These are phyloP conservation scores for Entosphenus tridentatus DNA, from an alignment of 2,113 vertebrate species.

Conservation along the genomic window DNA sequence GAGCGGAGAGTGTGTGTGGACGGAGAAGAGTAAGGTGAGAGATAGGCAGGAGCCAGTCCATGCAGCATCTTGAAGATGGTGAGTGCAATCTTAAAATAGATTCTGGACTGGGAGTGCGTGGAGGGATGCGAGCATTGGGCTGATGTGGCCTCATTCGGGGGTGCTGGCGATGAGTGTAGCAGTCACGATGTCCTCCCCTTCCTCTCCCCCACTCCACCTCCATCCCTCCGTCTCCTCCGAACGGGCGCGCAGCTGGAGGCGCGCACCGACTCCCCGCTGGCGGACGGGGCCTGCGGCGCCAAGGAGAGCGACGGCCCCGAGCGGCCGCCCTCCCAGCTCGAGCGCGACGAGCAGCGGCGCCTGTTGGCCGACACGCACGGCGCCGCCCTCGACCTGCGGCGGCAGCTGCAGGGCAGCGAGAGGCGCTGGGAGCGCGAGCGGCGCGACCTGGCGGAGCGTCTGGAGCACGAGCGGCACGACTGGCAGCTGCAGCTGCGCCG, in stretches of 20 bases:
- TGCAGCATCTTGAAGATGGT: too few relatives aligned
- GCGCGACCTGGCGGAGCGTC: constrained; percentile 62
- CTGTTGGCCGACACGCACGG: constrained; percentile 26
- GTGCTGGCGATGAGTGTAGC: too few relatives aligned
- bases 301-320: constrained; percentile 18
- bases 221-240: constrained; percentile 2
- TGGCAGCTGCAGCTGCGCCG: constrained; percentile 84
- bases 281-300: constrained; percentile 21
- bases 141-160: too few relatives aligned
- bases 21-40: too few relatives aligned
- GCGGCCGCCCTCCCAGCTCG: constrained; percentile 23
- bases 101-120: too few relatives aligned
- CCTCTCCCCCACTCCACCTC: not conserved
- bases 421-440: constrained; percentile 55
- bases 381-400: constrained; percentile 47
- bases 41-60: too few relatives aligned
- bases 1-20: too few relatives aligned
- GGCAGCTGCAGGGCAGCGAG: constrained; percentile 45
- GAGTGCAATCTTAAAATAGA: too few relatives aligned
- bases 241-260: constrained; percentile 5
- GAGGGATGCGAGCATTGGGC: too few relatives aligned
- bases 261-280: constrained; percentile 20
- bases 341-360: constrained; percentile 30
- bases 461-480: constrained; percentile 67
- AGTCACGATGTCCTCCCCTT: not conserved